Conservation (phyloP, 2,888 invertebrate genomes). For the Zaprionus bogoriensis region DNA sequence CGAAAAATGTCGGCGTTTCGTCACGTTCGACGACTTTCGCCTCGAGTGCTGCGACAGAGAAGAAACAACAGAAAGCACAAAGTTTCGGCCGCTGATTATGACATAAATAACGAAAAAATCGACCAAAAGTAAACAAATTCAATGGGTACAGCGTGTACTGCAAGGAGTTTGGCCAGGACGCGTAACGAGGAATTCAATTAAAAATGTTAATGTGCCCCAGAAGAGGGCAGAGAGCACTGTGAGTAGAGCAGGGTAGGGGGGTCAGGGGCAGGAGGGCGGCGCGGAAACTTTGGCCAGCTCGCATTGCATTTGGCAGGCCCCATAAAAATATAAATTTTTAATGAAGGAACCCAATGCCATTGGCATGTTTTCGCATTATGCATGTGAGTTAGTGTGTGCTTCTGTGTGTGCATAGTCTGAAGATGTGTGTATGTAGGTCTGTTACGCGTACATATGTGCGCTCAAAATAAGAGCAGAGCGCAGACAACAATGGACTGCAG, state of each 20-base stretch:
- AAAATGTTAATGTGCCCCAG: conserved; percentile 53
- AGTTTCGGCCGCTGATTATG: conserved; percentile 31
- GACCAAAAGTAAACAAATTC: conserved; percentile 38
- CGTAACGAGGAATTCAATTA: conserved; percentile 53
- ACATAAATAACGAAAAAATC: conserved; percentile 33
- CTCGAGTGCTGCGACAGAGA: background rate
- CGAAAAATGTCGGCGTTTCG: conserved; percentile 45
- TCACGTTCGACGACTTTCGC: conserved; percentile 49
- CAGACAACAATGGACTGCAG: conserved; percentile 37
- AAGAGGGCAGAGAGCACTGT: conserved; percentile 17
- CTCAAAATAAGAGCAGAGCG: conserved; percentile 13
- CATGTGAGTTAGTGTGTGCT: conserved; percentile 27
- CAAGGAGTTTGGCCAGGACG: conserved; percentile 28
- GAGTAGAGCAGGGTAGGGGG: background rate
- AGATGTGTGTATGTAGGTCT: conserved; percentile 6
- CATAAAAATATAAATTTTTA: conserved; percentile 42
- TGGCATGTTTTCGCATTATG: conserved; percentile 23
- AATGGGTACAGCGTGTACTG: no score
- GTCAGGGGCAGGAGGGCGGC: background rate
- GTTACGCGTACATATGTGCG: background rate
- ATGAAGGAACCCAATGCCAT: conserved; percentile 41
- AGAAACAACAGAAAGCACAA: conserved; percentile 26
- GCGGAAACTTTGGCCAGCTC: conserved; percentile 2
- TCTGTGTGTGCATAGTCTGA: conserved; percentile 24
- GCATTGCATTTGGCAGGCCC: conserved; percentile 45